Conservation (phyloP, 2,888 invertebrate species). For the Panorpa germanica region DNA sequence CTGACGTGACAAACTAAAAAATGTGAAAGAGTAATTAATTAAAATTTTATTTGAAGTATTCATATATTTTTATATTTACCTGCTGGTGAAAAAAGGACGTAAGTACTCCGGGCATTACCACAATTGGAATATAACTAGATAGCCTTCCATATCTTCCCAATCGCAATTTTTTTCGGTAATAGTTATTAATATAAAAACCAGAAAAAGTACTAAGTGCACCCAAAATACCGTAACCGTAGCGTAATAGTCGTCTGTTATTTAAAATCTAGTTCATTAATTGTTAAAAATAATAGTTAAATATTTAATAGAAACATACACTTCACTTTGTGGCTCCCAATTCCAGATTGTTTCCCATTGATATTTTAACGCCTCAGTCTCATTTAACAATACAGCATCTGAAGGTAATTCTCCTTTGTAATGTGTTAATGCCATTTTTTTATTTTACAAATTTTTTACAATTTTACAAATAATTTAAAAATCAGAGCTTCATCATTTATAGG, state of each 20-base stretch:
- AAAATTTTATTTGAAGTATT: slow-evolving; percentile 1
- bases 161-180: slow-evolving; percentile 39
- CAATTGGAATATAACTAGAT: slow-evolving; percentile 38
- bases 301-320: slow-evolving; percentile 32
- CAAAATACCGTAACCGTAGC: slow-evolving; percentile 29
- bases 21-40: slow-evolving; percentile 8
- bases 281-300: slow-evolving; percentile 10
- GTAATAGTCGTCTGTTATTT: slow-evolving; percentile 29
- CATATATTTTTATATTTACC: slow-evolving; percentile 22
- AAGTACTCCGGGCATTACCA: slow-evolving; percentile 34
- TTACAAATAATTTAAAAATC: too few relatives aligned
- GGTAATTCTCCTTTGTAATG: slow-evolving; percentile 29
- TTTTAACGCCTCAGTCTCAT: slow-evolving; percentile 32
- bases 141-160: slow-evolving; percentile 35
- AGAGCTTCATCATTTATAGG: too few relatives aligned
- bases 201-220: slow-evolving; percentile 29
- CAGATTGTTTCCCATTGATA: slow-evolving; percentile 37
- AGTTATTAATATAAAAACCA: slow-evolving; percentile 38
- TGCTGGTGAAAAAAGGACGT: slow-evolving; percentile 33
- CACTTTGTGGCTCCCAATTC: slow-evolving; percentile 35
- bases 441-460: too few relatives aligned
- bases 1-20: slow-evolving; percentile 32
- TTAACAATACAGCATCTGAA: slow-evolving; percentile 34
- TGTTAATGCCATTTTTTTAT: slow-evolving; percentile 32
- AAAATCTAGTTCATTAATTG: slow-evolving; percentile 7